Evolutionary conservation across 2,888 invertebrate species (phyloP).

Genomic region (Papilio demoleus): DNA sequence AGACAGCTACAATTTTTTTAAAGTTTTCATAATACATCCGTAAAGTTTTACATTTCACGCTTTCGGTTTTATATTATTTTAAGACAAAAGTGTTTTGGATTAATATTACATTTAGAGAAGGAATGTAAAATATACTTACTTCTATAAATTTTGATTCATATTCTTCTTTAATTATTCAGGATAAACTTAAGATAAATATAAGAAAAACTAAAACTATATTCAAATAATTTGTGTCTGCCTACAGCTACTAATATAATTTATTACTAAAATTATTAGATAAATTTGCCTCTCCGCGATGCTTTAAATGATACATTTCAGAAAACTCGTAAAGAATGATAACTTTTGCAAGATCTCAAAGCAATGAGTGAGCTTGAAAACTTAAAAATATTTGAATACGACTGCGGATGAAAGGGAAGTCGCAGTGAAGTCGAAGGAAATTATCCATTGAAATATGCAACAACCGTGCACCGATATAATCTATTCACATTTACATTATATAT

Average conservation of each 20-base stretch:
- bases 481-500: background rate
- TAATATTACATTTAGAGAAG: background rate
- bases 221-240: too few relatives aligned
- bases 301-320: constrained; percentile 14
- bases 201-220: too few relatives aligned
- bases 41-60: background rate
- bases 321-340: constrained; percentile 2
- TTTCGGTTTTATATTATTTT: background rate
- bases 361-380: constrained; percentile 6
- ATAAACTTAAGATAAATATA: too few relatives aligned
- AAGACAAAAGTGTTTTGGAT: background rate
- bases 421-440: constrained; percentile 7
- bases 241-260: background rate
- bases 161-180: background rate
- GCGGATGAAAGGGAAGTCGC: constrained; percentile 1
- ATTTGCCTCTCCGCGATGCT: background rate
- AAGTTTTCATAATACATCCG: background rate
- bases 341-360: background rate
- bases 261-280: background rate
- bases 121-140: background rate
- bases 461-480: background rate
- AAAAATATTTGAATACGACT: constrained; percentile 7
- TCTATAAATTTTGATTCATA: background rate
- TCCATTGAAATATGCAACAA: constrained; percentile 2
- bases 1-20: background rate